Evolutionary conservation across 1,140 invertebrate genomes (phyloP).

Genomic region (Drosophila triauraria): DNA sequence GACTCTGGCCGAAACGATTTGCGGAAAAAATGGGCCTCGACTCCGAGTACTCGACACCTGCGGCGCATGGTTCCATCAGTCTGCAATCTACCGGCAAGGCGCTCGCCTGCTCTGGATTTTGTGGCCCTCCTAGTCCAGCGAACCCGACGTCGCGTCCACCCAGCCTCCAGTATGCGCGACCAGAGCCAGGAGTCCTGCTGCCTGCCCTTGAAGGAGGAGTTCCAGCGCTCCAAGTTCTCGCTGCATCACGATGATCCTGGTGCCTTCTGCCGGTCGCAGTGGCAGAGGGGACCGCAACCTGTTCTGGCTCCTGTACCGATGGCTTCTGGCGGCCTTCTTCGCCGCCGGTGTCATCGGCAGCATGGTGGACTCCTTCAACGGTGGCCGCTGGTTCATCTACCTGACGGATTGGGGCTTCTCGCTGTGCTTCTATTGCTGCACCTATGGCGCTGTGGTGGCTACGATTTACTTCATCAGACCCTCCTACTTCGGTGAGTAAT

Average conservation of each 20-base stretch:
- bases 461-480: slow-evolving; percentile 66
- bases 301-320: slow-evolving; percentile 70
- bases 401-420: slow-evolving; percentile 92
- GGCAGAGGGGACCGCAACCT: slow-evolving; percentile 62
- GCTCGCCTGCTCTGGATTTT: slow-evolving; percentile 44
- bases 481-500: slow-evolving; percentile 66
- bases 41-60: slow-evolving; percentile 18
- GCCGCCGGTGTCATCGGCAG: slow-evolving; percentile 85
- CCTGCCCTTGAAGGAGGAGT: slow-evolving; percentile 85
- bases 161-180: slow-evolving; percentile 55
- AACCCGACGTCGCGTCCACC: slow-evolving; percentile 32
- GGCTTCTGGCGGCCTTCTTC: slow-evolving; percentile 68
- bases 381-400: slow-evolving; percentile 87
- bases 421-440: slow-evolving; percentile 84
- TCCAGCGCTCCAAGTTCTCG: slow-evolving; percentile 57
- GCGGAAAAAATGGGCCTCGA: slow-evolving; percentile 50
- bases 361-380: slow-evolving; percentile 81
- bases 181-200: slow-evolving; percentile 69
- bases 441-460: slow-evolving; percentile 71
- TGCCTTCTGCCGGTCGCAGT: slow-evolving; percentile 70
- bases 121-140: slow-evolving; percentile 40
- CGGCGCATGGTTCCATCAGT: slow-evolving; percentile 50
- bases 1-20: slow-evolving; percentile 49
- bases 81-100: slow-evolving; percentile 50
- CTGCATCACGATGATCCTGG: slow-evolving; percentile 62